phyloP scores from a whole-genome alignment of 2,888 invertebrate species.

The Nudaria mundana region DNA sequence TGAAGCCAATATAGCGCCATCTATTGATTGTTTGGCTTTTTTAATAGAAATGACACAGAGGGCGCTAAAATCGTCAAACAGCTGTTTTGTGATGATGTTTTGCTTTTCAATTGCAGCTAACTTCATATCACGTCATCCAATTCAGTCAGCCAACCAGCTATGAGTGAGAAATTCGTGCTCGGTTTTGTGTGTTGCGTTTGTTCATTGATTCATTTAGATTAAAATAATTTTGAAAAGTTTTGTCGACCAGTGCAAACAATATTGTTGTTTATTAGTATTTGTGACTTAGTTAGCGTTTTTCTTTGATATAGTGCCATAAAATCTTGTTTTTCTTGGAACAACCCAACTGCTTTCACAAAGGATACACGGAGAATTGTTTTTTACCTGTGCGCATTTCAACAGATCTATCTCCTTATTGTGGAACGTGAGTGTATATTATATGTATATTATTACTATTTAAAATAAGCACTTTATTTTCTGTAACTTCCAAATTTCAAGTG shows the following conservation, averaged over 20 bases:
- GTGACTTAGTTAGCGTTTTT: constrained; percentile 18
- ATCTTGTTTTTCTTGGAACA: constrained; percentile 31
- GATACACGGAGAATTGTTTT: constrained; percentile 47
- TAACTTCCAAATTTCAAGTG: no score
- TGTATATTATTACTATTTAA: no score
- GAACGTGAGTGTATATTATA: constrained; percentile 45
- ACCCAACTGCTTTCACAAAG: constrained; percentile 66
- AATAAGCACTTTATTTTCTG: no score
- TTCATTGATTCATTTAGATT: constrained; percentile 39
- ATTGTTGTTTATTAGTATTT: constrained; percentile 26
- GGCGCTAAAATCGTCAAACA: constrained; percentile 38
- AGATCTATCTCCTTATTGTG: constrained; percentile 28
- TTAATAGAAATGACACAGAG: constrained; percentile 21
- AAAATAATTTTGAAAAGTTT: constrained; percentile 44
- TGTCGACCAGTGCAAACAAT: constrained; percentile 37
- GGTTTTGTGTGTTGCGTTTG: constrained; percentile 34
- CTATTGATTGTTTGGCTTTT: background rate
- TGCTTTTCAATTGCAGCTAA: constrained; percentile 51
- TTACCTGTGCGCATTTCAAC: constrained; percentile 47
- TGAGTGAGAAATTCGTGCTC: constrained; percentile 49
- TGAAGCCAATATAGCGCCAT: background rate
- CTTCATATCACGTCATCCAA: constrained; percentile 50
- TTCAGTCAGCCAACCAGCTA: constrained; percentile 30
- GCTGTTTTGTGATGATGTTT: constrained; percentile 56
- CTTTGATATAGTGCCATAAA: constrained; percentile 28